A percentile compares a stretch with the other conserved stretches of the same genome.
Conservation (phyloP, 35 echinoderm and acorn worm species). For the Ophioderma brevispina region DNA sequence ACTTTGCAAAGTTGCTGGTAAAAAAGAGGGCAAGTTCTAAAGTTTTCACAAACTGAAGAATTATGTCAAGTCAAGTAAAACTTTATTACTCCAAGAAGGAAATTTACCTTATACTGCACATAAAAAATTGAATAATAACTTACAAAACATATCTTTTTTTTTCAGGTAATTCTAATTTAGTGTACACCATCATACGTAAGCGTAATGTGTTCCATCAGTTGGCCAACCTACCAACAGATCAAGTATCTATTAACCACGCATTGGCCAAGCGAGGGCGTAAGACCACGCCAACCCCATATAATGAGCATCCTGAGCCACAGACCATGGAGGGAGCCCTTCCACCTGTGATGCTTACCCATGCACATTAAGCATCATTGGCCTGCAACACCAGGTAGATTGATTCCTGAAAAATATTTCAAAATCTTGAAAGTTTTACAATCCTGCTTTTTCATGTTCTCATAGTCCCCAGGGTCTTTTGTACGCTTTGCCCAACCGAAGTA, state of each 20-base stretch:
- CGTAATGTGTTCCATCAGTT: conserved; percentile 96
- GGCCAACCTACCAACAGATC: conserved; percentile 92
- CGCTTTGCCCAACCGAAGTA: no score
- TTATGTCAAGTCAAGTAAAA: no score
- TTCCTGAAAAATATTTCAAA: not conserved
- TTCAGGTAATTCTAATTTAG: conserved; percentile 94
- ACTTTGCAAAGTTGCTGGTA: no score
- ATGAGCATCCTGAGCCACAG: conserved; percentile 54
- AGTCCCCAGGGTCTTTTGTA: no score
- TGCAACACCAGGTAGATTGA: conserved; percentile 83
- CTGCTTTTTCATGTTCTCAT: no score
- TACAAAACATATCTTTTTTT: no score
- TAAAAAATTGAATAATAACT: no score
- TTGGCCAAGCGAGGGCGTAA: conserved; percentile 79
- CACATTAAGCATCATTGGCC: conserved; percentile 86
- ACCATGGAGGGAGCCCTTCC: conserved; percentile 95
- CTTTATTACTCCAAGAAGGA: no score
- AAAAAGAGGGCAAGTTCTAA: no score
- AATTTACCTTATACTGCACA: no score
- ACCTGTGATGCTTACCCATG: conserved; percentile 92
- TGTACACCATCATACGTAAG: conserved; percentile 98
- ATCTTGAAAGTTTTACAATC: no score
- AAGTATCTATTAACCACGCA: conserved; percentile 80
- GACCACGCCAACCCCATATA: conserved; percentile 43
- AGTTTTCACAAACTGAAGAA: no score